Evolutionary conservation across 2,113 vertebrate genomes (phyloP).

Genomic region (Vicugna pacos): DNA sequence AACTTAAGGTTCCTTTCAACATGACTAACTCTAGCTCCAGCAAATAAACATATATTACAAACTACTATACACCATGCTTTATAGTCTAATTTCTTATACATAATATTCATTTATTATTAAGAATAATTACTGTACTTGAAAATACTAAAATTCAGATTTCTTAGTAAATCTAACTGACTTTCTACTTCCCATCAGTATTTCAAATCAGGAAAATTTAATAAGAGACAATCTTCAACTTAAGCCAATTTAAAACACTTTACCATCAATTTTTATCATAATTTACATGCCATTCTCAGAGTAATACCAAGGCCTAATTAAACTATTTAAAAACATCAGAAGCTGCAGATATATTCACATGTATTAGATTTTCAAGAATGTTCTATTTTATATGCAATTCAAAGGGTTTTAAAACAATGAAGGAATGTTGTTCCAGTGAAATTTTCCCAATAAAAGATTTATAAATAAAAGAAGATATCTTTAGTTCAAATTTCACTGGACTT

Average conservation of each 20-base stretch:
- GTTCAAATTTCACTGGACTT: constrained; percentile 22
- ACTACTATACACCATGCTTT: neutral
- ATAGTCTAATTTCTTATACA: constrained; percentile 33
- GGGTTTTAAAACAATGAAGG: constrained; percentile 22
- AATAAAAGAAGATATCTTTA: neutral
- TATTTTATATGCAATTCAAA: constrained; percentile 26
- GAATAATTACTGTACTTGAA: neutral
- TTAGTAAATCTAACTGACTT: constrained; percentile 15
- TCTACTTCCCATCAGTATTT: constrained; percentile 26
- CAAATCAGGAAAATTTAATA: constrained; percentile 1
- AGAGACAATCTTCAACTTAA: neutral
- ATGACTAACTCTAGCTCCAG: neutral
- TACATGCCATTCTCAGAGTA: neutral
- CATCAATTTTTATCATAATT: constrained; percentile 28
- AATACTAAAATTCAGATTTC: constrained; percentile 8
- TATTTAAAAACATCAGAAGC: neutral
- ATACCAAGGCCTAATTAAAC: neutral
- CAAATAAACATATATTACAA: constrained; percentile 29
- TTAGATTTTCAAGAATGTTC: constrained; percentile 21
- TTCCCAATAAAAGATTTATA: neutral
- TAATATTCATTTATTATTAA: constrained; percentile 29
- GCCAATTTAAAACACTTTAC: neutral
- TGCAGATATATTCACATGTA: neutral
- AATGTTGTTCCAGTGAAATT: neutral
- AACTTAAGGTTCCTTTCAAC: neutral